Evolutionary conservation across 2,888 invertebrate genomes (phyloP), one percentile per base, ranked within the genome.

Genomic region (Ophioninae sp.): DNA sequence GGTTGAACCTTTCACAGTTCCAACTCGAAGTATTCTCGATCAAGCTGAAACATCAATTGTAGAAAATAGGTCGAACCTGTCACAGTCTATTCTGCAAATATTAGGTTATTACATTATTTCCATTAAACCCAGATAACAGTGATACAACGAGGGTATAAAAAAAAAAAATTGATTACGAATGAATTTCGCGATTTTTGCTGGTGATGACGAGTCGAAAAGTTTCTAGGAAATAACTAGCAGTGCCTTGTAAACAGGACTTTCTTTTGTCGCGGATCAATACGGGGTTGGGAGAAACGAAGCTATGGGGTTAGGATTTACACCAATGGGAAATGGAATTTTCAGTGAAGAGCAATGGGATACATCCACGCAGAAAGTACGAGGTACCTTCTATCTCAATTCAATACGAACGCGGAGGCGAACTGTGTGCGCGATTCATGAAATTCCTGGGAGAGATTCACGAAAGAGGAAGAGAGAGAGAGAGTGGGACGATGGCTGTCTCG

Each of bases 351-450:
- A 76, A 67, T 58, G 58, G 58, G 9, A 23, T 22, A 58, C 23
- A 76, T 41, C 51, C 69, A 77, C 20, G 13, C 41, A 37, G 63
- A 77, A 68, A 69, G 58, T 37, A n/a, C 65, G 72, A 73, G 58
- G 59, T 56, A 56, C 71, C 59, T 64, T 75, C 69, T 75, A 68
- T 74, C 22, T 39, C 75, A 30, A n/a, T 39, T 63, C 59, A 71
- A 84, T 81, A 81, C 65, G 78, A 65, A 71, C 81, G 81, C 64
- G 77, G 68, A 76, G 72, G 77, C n/a, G 82, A 67, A 78, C 76
- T 13, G 51, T 68, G 61, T 67, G 51, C 37, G 69, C 69, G 69
- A 71, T 81, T 81, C 76, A 63, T 75, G 71, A 71, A 76, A 81
- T 81, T 81, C 81, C 75, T 75, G 23, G 64, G 39, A 71, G 76